These are phyloP conservation scores for Ophion slaviceki DNA, from an alignment of 2,888 invertebrate species.

Conservation along the genomic window DNA sequence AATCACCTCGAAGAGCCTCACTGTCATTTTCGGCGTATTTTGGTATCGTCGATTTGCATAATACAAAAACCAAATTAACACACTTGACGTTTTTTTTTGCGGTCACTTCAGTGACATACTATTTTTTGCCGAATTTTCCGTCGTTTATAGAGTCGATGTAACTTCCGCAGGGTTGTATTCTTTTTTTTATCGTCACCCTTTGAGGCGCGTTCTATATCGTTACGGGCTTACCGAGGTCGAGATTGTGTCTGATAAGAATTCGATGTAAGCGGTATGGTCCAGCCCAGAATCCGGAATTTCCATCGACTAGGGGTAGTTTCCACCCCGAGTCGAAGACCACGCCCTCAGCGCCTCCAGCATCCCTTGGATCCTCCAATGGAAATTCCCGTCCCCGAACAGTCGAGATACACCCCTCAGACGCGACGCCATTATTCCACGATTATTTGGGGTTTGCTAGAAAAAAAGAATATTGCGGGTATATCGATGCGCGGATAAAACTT, in stretches of 20 bases:
- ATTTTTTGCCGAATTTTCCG: neutral
- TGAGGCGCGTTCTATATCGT: neutral
- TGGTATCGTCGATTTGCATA: neutral
- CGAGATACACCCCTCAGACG: slow-evolving; percentile 66
- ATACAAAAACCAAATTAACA: neutral
- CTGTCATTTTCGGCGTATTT: slow-evolving; percentile 46
- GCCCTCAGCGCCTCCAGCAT: slow-evolving; percentile 66
- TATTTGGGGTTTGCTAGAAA: slow-evolving; percentile 34
- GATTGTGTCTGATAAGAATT: slow-evolving; percentile 69
- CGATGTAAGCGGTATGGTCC: slow-evolving; percentile 57
- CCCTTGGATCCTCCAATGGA: slow-evolving; percentile 70
- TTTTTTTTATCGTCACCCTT: slow-evolving; percentile 16
- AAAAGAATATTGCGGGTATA: neutral
- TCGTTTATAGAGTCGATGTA: neutral
- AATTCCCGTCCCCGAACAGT: slow-evolving; percentile 32
- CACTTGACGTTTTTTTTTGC: neutral
- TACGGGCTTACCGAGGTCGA: slow-evolving; percentile 47
- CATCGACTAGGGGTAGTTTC: slow-evolving; percentile 58
- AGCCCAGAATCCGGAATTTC: slow-evolving; percentile 54
- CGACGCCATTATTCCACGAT: slow-evolving; percentile 67
- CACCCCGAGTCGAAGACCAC: slow-evolving; percentile 65
- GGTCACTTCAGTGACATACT: neutral
- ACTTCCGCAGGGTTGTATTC: slow-evolving; percentile 26
- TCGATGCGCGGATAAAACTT: neutral
- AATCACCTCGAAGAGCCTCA: slow-evolving; percentile 7